Evolutionary conservation across 37 sponge, comb jelly and placozoan species (phyloP), one percentile per base, ranked within the genome.

Genomic region (Beroe ovata): DNA sequence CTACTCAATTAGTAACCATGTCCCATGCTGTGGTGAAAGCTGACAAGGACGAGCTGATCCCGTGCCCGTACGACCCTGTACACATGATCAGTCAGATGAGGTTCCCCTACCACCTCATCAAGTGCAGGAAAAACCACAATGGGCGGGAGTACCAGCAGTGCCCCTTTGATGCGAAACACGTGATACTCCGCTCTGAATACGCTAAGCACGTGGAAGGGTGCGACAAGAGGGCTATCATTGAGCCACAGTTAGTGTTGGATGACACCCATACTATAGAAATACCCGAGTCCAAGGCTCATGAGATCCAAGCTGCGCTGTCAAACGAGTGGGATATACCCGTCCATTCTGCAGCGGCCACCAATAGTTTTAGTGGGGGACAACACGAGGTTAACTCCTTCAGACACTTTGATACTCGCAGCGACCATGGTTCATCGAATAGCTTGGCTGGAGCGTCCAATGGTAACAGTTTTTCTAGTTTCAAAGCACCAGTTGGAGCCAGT

Each of bases 21-120:
- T 77, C 84, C 41, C 84, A 77, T 25, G 84, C 84, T 6, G 84
- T 77, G 1, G 84, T 77, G 38, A 39, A 40, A 25, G 38, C 84
- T 37, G 94, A 92, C 77, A 93, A 91, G 1, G 95, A 95, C 0
- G 94, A 93, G 81, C 63, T 95, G 39, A 54, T 93, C 0, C 64
- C 30, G 37, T 95, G 96, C 71, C 96, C 96, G 11, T 93, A 89
- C 89, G 94, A 95, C 42, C 96, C 96, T 60, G 93, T 95, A 0
- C 96, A 95, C 63, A 71, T 37, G 69, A 72, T 95, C 8, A 39
- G 42, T 23, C 69, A 91, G 37, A 95, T 94, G 84, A 90, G 93
- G 36, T 60, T 95, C 47, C 94, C 89, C 34, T 95, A 95, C 72
- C 96, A 95, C 89, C 71, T 95, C 88, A 91, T 91, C 16, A 95